phyloP scores from a whole-genome alignment of 53 echinoderm and acorn worm genomes.

The Arbacia lixula region DNA sequence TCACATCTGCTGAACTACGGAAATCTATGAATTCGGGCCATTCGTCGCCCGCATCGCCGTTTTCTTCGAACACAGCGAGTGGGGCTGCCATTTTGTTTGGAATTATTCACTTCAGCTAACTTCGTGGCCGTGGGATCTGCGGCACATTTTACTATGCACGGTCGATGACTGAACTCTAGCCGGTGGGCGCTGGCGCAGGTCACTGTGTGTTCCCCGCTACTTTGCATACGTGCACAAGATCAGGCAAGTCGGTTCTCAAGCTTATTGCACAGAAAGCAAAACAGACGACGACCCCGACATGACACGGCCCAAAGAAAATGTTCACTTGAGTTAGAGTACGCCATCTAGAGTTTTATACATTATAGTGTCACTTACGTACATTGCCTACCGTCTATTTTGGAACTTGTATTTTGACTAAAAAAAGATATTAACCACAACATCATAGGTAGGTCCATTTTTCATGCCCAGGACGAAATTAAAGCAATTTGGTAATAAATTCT shows the following conservation, averaged over 20 bases:
- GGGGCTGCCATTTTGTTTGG: constrained; percentile 95
- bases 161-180: constrained; percentile 32
- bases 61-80: constrained; percentile 93
- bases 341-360: background rate
- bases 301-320: no score
- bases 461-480: no score
- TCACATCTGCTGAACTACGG: constrained; percentile 79
- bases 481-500: no score
- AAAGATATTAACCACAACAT: no score
- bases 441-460: no score
- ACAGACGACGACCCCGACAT: no score
- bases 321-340: background rate
- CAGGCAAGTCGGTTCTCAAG: no score
- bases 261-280: no score
- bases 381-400: background rate
- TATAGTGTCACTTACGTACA: background rate
- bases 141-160: background rate
- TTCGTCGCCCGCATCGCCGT: constrained; percentile 90
- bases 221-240: no score
- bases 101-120: constrained; percentile 52
- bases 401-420: no score
- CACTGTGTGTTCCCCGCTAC: constrained; percentile 20
- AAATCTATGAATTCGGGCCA: constrained; percentile 99
- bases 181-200: constrained; percentile 61
- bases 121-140: background rate